Conservation (phyloP, 2,113 vertebrate genomes). For the Sialia sialis region DNA sequence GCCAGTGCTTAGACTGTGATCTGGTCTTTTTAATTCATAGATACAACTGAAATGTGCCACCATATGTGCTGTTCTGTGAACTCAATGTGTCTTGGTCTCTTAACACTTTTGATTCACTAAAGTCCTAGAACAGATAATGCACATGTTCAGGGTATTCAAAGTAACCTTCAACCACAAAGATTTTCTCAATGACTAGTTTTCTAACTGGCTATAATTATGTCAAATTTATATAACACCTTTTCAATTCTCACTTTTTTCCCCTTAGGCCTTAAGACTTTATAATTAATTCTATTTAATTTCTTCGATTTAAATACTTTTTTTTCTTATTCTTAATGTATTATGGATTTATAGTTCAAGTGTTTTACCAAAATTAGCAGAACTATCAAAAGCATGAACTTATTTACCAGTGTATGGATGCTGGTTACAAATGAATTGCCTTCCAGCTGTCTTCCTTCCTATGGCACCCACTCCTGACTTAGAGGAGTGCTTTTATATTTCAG, state of each 20-base stretch:
- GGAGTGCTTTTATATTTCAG: neutral
- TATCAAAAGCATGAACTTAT: neutral
- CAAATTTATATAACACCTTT: neutral
- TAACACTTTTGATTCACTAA: neutral
- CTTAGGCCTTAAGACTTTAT: accelerated
- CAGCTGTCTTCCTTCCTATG: neutral
- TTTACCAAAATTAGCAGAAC: neutral
- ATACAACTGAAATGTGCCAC: neutral
- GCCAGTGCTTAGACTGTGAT: neutral
- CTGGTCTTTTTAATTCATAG: neutral
- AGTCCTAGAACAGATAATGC: accelerated
- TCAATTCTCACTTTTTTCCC: neutral
- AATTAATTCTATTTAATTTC: neutral
- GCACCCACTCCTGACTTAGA: neutral
- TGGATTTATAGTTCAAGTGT: neutral
- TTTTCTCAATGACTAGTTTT: neutral
- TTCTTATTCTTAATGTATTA: neutral
- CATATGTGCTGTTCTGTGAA: neutral
- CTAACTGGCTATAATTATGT: neutral
- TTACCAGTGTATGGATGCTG: neutral
- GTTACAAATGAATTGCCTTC: neutral
- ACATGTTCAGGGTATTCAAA: neutral
- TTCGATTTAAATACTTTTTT: neutral
- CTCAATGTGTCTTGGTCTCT: accelerated
- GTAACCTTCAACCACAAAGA: neutral